Conservation (phyloP, 2,797 vertebrate species). For the Urophycis tenuis region DNA sequence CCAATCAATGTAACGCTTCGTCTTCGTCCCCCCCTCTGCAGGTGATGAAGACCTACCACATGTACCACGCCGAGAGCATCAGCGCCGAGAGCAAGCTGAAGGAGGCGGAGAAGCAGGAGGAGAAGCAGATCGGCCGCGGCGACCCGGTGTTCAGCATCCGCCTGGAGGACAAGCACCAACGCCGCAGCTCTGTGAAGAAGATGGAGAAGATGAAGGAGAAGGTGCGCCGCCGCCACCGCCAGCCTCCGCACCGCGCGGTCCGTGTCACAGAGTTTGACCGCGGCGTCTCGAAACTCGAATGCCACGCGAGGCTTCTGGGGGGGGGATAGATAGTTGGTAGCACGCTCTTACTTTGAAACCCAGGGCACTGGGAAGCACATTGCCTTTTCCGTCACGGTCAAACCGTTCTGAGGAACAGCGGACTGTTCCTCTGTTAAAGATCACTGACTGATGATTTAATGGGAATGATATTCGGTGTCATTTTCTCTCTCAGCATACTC, state of each 20-base stretch:
- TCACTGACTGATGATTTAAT: constrained; percentile 39
- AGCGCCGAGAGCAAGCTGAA: constrained; percentile 96
- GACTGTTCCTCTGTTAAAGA: constrained; percentile 50
- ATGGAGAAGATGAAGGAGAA: constrained; percentile 99
- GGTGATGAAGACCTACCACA: constrained; percentile 99
- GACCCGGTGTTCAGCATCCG: constrained; percentile 90
- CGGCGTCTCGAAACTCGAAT: background rate
- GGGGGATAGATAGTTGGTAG: too few species aligned
- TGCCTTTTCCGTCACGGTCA: background rate
- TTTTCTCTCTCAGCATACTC: constrained; percentile 31
- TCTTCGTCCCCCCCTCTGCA: constrained; percentile 41
- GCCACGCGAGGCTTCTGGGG: too few species aligned
- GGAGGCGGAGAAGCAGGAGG: constrained; percentile 97
- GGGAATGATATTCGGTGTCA: constrained; percentile 6
- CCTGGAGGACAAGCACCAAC: constrained; percentile 87
- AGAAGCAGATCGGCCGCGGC: constrained; percentile 86
- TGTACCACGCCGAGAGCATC: constrained; percentile 97
- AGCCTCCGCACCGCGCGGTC: too few species aligned
- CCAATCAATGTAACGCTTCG: too few species aligned
- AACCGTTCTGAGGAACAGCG: constrained; percentile 23
- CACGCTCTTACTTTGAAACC: background rate
- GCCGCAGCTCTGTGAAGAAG: constrained; percentile 94
- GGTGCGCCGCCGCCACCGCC: constrained; percentile 48
- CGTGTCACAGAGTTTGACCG: background rate
- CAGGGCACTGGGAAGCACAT: background rate